Evolutionary conservation across 2,113 vertebrate species (phyloP).

Genomic region (Pelodiscus sinensis): DNA sequence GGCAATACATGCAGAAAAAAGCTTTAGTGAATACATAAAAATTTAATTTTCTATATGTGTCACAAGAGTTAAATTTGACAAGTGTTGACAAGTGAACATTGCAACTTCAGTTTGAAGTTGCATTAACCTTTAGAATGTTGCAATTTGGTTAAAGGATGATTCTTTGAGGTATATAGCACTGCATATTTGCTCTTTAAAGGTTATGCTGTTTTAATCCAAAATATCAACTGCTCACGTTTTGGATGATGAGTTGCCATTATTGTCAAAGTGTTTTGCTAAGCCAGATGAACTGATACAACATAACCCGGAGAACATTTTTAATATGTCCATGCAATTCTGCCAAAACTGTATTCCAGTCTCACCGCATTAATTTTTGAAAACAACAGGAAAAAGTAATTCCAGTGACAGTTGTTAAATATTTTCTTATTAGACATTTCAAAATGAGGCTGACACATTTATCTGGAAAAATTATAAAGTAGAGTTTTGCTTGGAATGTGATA

Average conservation of each 20-base stretch:
- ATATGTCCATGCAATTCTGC: slow-evolving; percentile 69
- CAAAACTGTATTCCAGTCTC: slow-evolving; percentile 67
- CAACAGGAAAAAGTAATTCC: slow-evolving; percentile 54
- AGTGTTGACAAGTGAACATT: slow-evolving; percentile 44
- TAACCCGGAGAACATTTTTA: slow-evolving; percentile 70
- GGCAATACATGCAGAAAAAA: slow-evolving; percentile 55
- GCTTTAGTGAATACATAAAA: slow-evolving; percentile 51
- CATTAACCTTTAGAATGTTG: slow-evolving; percentile 61
- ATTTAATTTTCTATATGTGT: slow-evolving; percentile 68
- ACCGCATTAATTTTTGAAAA: slow-evolving; percentile 68
- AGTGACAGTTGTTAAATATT: slow-evolving; percentile 67
- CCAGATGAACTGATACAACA: slow-evolving; percentile 69
- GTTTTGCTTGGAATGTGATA: slow-evolving; percentile 74
- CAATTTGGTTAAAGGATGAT: slow-evolving; percentile 57
- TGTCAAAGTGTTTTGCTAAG: slow-evolving; percentile 73
- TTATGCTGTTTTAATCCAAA: slow-evolving; percentile 69
- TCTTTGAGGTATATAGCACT: slow-evolving; percentile 62
- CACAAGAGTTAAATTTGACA: slow-evolving; percentile 58
- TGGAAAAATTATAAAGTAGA: slow-evolving; percentile 61
- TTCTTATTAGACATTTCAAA: slow-evolving; percentile 76
- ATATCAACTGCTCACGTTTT: slow-evolving; percentile 70
- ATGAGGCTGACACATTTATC: slow-evolving; percentile 77
- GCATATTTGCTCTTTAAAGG: slow-evolving; percentile 67
- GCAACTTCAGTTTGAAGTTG: slow-evolving; percentile 66
- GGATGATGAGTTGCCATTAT: slow-evolving; percentile 65